Base-by-base conservation (phyloP, 2,888 invertebrate species). In the Polydrusus cervinus region DNA sequence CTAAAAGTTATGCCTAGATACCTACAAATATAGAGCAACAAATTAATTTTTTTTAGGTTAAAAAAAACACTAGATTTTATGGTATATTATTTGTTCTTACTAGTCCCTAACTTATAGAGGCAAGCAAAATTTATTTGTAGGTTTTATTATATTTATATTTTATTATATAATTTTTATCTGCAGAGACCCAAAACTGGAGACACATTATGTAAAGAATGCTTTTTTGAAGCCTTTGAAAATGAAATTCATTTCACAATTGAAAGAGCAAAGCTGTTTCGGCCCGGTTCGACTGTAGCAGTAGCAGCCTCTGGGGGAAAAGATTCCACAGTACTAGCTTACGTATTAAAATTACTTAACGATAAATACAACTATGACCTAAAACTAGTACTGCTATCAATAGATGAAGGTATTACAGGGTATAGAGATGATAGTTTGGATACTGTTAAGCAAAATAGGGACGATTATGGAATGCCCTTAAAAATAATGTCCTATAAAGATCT, bases 341-440 rank as follows among this genome's bases (percentile, higher is more conserved):
- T 97, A 30, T 87, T 99, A 82, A 98, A 98, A 88, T 89, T 94
- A 1, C 89, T 99, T 11, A 99, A 99, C 86, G 92, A 96, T 81
- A 91, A 94, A 61, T 93, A 98, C 86, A 89, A 95, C 78, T 99
- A 99, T 88, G 96, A 95, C 0, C 88, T 99, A 13, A 92, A 98
- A 71, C 89, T 99, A 47, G 91, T 96, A 80, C 89, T 99, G 34
- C 89, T 99, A 47, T 99, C 99, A 0, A 97, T 99, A 79, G 99
- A 99, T 86, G 99, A 99, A 90, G 98, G 99, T 71, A 99, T 99
- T 78, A 97, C 97, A 78, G 94, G 96, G 0, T 97, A 97, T 86
- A 89, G 99, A 80, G 98, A 99, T 87, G 98, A 99, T 86, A 98
- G 98, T 86, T 89, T 98, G 69, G 94, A 98, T 88, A 98, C 98